phyloP scores from a whole-genome alignment of 2,113 vertebrate genomes.

The Hylia prasina region DNA sequence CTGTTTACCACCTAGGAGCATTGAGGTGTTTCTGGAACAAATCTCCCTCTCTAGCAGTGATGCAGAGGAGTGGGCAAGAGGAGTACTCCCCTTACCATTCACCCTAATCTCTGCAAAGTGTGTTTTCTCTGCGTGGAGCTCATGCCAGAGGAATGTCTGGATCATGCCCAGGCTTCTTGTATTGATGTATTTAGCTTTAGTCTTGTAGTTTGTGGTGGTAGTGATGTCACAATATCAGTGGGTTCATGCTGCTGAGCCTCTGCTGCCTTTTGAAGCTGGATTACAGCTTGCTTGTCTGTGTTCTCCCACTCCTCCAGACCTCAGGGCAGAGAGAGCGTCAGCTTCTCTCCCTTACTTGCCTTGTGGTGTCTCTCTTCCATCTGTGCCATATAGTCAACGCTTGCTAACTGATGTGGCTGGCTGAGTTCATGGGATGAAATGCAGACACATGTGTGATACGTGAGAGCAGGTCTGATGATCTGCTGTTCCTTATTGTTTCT shows the following conservation, averaged over 20 bases:
- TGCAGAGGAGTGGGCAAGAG: neutral
- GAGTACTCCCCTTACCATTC: neutral
- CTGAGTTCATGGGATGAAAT: neutral
- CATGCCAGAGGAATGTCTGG: neutral
- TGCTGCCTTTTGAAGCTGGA: neutral
- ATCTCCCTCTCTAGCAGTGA: neutral
- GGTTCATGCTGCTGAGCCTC: neutral
- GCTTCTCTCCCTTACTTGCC: neutral
- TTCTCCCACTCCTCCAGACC: neutral
- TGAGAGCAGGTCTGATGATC: neutral
- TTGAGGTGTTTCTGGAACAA: neutral
- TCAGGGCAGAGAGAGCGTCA: neutral
- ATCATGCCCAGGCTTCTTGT: neutral
- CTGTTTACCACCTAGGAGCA: neutral
- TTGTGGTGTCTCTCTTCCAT: neutral
- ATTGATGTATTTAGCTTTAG: neutral
- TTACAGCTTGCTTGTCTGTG: neutral
- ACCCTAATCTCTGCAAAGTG: neutral
- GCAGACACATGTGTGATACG: accelerated
- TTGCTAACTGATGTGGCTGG: neutral
- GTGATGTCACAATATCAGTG: neutral
- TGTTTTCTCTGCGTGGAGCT: neutral
- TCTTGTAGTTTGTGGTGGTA: neutral
- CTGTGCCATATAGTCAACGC: accelerated
- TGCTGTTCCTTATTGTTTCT: neutral